A percentile compares a stretch with the other conserved stretches of the same genome.
phyloP scores from a whole-genome alignment of 2,797 vertebrate species.

The Eulemur mongoz region DNA sequence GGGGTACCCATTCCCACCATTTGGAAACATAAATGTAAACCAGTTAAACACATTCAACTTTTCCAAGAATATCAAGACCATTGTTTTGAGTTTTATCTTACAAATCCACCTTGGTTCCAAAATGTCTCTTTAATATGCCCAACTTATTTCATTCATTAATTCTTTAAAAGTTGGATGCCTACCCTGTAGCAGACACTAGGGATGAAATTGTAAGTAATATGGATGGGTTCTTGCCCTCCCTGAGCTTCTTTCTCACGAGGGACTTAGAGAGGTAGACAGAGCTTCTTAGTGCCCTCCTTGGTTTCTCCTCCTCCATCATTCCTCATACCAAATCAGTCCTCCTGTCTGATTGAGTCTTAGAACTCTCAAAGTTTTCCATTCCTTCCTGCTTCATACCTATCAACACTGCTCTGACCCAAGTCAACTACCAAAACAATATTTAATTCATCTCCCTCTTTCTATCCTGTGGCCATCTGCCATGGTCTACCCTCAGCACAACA shows the following conservation, averaged over 20 bases:
- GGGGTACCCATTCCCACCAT: neutral
- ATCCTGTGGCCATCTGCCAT: neutral
- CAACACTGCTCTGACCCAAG: neutral
- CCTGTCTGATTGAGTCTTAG: neutral
- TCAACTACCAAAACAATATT: neutral
- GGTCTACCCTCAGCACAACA: neutral
- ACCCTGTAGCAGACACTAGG: neutral
- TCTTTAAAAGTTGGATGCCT: neutral
- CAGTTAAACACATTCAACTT: neutral
- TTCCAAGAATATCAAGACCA: neutral
- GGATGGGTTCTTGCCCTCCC: neutral
- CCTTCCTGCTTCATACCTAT: neutral
- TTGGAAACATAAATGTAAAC: neutral
- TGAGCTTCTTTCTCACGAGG: neutral
- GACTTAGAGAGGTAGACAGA: neutral
- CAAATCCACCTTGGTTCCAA: neutral
- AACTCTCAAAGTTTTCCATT: neutral
- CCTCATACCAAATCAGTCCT: neutral
- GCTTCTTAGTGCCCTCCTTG: neutral
- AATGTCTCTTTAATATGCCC: neutral
- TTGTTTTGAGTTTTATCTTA: neutral
- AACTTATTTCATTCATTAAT: neutral
- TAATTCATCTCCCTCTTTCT: neutral
- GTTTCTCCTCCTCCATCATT: neutral
- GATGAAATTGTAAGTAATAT: neutral